Evolutionary conservation across 2,888 invertebrate genomes (phyloP).

Genomic region (Epiblema foenella): DNA sequence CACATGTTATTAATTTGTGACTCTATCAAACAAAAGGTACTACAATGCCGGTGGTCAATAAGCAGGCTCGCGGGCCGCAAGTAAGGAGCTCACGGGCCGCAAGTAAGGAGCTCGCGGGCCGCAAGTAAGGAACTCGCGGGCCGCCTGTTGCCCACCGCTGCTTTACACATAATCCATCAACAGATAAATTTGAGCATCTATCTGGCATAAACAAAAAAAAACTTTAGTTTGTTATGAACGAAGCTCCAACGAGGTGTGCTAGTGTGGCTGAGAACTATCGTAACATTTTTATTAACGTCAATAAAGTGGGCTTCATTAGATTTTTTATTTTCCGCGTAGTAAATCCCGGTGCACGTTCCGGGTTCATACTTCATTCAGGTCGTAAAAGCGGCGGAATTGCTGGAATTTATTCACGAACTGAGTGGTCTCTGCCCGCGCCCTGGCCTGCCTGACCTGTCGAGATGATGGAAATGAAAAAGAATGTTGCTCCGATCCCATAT

Average conservation of each 20-base stretch:
- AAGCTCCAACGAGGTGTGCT: conserved; percentile 32
- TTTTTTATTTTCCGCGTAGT: conserved; percentile 44
- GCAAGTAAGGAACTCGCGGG: too few species aligned
- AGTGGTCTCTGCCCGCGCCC: conserved; percentile 34
- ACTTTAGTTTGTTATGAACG: conserved; percentile 6
- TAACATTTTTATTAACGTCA: conserved; percentile 43
- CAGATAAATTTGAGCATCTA: neutral
- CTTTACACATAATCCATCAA: neutral
- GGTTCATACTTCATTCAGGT: conserved; percentile 44
- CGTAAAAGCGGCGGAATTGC: conserved; percentile 43
- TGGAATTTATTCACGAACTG: conserved; percentile 44
- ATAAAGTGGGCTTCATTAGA: conserved; percentile 41
- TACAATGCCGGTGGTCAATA: too few species aligned
- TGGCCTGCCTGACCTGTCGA: conserved; percentile 29
- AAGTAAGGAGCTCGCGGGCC: too few species aligned
- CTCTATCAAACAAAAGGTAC: too few species aligned
- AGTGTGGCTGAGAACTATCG: conserved; percentile 42
- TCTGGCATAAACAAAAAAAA: neutral
- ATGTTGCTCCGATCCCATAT: neutral
- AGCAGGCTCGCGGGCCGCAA: too few species aligned
- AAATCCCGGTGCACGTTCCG: conserved; percentile 43
- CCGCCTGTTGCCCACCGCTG: too few species aligned
- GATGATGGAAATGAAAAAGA: conserved; percentile 31
- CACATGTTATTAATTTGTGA: too few species aligned
- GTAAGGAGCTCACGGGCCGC: too few species aligned